Base-by-base conservation (phyloP, 1,140 invertebrate species). In the Agraylea sexmaculata region DNA sequence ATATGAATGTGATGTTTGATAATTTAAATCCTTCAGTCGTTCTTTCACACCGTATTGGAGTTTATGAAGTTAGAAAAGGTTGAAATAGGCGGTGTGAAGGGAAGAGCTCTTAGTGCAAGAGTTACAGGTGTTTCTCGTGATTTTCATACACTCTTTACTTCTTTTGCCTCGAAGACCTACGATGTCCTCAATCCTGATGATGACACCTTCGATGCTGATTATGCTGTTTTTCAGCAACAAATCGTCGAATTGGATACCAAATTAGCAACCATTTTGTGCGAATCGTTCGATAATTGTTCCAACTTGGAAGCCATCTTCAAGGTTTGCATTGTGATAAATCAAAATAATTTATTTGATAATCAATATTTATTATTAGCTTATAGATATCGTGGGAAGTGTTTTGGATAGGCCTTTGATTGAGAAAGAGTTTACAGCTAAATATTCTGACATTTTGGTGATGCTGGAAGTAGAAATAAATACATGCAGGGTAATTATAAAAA, bases 31-130 rank as follows among this genome's bases (percentile, higher is more conserved):
- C n/a, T 43, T 35, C 71, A 77, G 47, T 80, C 83, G 72, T 81
- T 95, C 53, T 94, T 95, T 59, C 76, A 89, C 56, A 91, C 87
- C 3, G 86, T 92, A 2, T 58, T 88, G 37, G 91, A 96, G 64
- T 95, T 95, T 60, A 78, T 83, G 52, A 94, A 95, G 61, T 66
- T 97, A 42, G 91, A 94, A 66, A 91, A 93, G 66, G 82, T 95
- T 20, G 91, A 95, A 71, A 82, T 95, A 48, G 90, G 91, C 40
- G 91, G 91, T 5, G 74, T 91, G 43, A 83, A 88, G 57, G 88
- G 91, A 29, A 75, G 85, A 46, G 75, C 78, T 13, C 66, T 94
- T 2, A 88, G 85, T 54, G 66, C 73, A 3, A 74, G 82, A 51
- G 78, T 90, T 20, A 70, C 79, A 12, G 71, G 73, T 22, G 82